Evolutionary conservation across 2,888 invertebrate species (phyloP).

Genomic region (Chydorus sphaericus): DNA sequence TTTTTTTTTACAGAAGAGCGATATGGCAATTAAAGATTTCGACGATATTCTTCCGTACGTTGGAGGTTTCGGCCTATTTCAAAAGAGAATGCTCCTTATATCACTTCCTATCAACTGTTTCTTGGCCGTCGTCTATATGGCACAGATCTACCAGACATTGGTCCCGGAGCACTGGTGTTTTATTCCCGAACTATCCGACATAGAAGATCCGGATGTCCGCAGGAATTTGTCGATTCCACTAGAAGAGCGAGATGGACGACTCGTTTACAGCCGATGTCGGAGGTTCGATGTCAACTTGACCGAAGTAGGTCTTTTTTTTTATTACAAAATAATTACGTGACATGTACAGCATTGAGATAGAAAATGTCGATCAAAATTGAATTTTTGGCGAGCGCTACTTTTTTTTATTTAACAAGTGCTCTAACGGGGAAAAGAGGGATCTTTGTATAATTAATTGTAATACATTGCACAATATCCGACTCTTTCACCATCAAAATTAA

Average conservation of each 20-base stretch:
- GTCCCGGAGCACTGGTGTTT: constrained; percentile 17
- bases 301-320: no score
- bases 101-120: constrained; percentile 16
- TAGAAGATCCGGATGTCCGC: constrained; percentile 7
- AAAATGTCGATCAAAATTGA: no score
- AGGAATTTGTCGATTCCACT: constrained; percentile 14
- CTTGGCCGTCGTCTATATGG: constrained; percentile 15
- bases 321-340: no score
- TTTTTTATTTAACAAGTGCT: no score
- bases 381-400: no score
- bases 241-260: constrained; percentile 13
- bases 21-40: constrained; percentile 14
- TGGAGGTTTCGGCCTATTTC: constrained; percentile 18
- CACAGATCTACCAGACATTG: constrained; percentile 12
- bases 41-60: constrained; percentile 18
- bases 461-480: no score
- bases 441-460: no score
- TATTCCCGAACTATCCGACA: constrained; percentile 15
- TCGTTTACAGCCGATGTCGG: constrained; percentile 15
- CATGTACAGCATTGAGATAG: no score
- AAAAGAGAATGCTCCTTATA: constrained; percentile 16
- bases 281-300: constrained; percentile 18
- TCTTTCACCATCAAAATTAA: no score
- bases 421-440: no score
- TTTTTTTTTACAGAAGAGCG: no score